Conservation (phyloP, 2,113 vertebrate genomes). For the Equus quagga region DNA sequence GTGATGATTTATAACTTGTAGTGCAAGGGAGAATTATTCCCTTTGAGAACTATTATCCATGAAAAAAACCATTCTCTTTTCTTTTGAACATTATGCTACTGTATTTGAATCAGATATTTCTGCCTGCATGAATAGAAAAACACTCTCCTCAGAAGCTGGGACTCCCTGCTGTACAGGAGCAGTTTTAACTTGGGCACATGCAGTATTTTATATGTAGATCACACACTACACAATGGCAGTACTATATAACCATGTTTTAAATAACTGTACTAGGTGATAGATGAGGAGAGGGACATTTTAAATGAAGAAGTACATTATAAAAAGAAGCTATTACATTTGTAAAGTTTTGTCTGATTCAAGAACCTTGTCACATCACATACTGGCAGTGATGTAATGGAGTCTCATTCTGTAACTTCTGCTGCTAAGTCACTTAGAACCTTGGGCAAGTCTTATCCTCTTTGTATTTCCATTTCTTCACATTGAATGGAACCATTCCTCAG, state of each 20-base stretch:
- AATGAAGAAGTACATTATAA: background rate
- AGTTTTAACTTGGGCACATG: background rate
- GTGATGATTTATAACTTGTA: background rate
- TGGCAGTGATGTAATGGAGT: background rate
- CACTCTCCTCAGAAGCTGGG: background rate
- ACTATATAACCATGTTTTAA: background rate
- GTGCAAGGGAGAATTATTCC: background rate
- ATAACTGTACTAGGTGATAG: background rate
- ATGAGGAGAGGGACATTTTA: background rate
- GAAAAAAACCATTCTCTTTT: background rate
- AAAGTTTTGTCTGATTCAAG: background rate
- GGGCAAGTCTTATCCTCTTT: background rate
- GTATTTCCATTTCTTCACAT: background rate
- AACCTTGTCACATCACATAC: background rate
- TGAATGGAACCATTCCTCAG: background rate
- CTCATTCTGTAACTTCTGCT: background rate
- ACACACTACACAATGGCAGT: background rate
- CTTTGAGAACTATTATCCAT: slow-evolving; percentile 23
- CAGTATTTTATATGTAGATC: background rate
- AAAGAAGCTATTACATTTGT: background rate
- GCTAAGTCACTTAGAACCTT: background rate
- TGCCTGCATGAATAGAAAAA: background rate
- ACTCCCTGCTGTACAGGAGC: background rate
- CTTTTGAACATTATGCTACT: background rate
- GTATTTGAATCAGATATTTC: background rate